These are phyloP conservation scores for Lagopus muta DNA, from an alignment of 2,113 vertebrate genomes.

Conservation along the genomic window DNA sequence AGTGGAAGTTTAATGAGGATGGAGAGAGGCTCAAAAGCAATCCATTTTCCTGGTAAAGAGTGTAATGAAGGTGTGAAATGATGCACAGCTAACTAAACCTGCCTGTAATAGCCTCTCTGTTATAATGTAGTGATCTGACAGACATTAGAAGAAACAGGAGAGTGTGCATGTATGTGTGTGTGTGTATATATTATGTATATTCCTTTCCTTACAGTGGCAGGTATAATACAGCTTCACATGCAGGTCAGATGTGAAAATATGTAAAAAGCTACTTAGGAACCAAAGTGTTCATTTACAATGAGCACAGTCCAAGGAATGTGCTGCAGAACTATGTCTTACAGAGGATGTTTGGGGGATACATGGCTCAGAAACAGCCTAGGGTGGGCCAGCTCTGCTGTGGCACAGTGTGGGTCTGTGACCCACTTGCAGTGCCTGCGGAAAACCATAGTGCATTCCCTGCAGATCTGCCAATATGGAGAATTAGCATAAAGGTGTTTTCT, in stretches of 20 bases:
- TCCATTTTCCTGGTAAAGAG: conserved; percentile 67
- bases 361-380: accelerated
- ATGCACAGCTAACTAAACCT: conserved; percentile 50
- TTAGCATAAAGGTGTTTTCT: neutral
- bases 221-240: neutral
- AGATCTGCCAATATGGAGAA: neutral
- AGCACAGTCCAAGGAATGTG: neutral
- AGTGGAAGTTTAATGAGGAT: conserved; percentile 71
- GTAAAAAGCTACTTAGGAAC: neutral
- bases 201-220: neutral
- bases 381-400: neutral
- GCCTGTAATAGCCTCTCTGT: conserved; percentile 39
- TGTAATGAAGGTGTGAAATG: conserved; percentile 68
- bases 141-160: conserved; percentile 5
- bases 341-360: accelerated
- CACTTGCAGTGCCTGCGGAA: neutral
- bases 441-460: neutral
- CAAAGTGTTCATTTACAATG: neutral
- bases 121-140: conserved; percentile 32
- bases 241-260: neutral
- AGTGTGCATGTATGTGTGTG: neutral
- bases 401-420: neutral
- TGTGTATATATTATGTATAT: neutral
- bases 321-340: neutral
- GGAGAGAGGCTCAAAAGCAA: conserved; percentile 60